phyloP scores from a whole-genome alignment of 2,797 vertebrate species.

The Decapterus maruadsi region DNA sequence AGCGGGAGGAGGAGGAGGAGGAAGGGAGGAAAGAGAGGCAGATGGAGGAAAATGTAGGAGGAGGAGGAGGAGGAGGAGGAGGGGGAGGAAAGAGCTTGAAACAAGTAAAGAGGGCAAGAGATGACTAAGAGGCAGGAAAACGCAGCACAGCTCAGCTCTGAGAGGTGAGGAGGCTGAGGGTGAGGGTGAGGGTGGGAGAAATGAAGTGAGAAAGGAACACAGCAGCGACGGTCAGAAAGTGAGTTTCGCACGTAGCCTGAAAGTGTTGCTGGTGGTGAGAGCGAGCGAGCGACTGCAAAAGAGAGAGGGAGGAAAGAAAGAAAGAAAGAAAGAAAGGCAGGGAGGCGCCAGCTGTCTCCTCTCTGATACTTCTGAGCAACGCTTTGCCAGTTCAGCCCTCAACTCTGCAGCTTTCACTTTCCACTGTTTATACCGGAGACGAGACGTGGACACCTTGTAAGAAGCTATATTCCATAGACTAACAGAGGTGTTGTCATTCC shows the following conservation, averaged over 20 bases:
- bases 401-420: conserved; percentile 56
- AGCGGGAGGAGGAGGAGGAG: conserved; percentile 1
- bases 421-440: conserved; percentile 66
- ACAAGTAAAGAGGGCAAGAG: not conserved
- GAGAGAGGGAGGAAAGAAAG: not conserved
- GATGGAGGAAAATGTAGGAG: not conserved
- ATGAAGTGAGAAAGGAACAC: conserved; percentile 6
- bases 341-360: conserved; percentile 55
- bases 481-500: conserved; percentile 36
- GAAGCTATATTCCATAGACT: conserved; percentile 37
- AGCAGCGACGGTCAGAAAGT: conserved; percentile 12
- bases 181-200: conserved; percentile 7
- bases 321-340: not conserved
- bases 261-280: conserved; percentile 26
- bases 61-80: not conserved
- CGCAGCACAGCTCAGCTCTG: not conserved
- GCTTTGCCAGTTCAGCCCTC: conserved; percentile 29
- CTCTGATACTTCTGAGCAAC: conserved; percentile 39
- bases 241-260: conserved; percentile 37
- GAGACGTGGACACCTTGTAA: conserved; percentile 22
- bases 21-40: not conserved
- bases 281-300: conserved; percentile 17
- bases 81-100: too few relatives aligned
- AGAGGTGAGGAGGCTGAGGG: not conserved
- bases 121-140: conserved; percentile 17